phyloP scores from a whole-genome alignment of 2,888 invertebrate genomes.

The Tipula unca region DNA sequence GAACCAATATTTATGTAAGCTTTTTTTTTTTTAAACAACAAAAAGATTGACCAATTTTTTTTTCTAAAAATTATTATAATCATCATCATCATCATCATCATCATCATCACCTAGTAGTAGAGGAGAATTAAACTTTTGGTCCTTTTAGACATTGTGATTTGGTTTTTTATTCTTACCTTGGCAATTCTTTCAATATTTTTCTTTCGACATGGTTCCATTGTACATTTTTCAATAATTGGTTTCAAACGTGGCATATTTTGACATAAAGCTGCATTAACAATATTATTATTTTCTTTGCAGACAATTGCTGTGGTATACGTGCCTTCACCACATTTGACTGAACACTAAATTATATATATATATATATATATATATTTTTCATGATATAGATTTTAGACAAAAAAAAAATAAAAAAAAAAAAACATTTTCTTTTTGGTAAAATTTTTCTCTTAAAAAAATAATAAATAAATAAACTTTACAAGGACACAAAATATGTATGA shows the following conservation, averaged over 20 bases:
- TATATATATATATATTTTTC: constrained; percentile 21
- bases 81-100: constrained; percentile 1
- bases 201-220: constrained; percentile 27
- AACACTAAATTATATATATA: constrained; percentile 45
- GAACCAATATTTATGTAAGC: background rate
- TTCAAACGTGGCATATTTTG: constrained; percentile 27
- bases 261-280: constrained; percentile 29
- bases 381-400: background rate
- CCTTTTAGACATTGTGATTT: background rate
- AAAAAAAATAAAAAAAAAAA: background rate
- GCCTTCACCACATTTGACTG: constrained; percentile 56
- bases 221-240: constrained; percentile 26
- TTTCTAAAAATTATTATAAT: background rate
- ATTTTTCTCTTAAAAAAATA: background rate
- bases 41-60: background rate
- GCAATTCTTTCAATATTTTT: constrained; percentile 17
- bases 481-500: constrained; percentile 16
- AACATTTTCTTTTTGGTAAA: constrained; percentile 8
- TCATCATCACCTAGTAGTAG: background rate
- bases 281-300: constrained; percentile 29
- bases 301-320: constrained; percentile 34
- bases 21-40: background rate
- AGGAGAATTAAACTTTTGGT: background rate
- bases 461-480: constrained; percentile 18
- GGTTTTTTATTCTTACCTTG: constrained; percentile 15